Conservation (phyloP, 2,797 vertebrate genomes). For the Coendou prehensilis region DNA sequence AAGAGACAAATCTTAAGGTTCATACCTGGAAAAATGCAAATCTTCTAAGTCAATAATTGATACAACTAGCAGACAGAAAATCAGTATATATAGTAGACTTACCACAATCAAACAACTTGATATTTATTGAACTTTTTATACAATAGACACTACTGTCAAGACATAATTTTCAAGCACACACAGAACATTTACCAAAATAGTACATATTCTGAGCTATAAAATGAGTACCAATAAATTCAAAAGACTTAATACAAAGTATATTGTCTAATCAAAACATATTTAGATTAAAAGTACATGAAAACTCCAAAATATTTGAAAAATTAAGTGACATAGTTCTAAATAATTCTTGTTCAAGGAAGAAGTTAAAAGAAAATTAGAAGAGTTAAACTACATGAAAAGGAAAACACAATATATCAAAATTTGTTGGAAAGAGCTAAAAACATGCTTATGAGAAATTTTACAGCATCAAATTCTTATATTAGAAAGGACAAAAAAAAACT, state of each 20-base stretch:
- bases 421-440: not conserved
- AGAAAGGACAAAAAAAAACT: not conserved
- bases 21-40: not conserved
- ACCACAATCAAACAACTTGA: not conserved
- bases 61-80: not conserved
- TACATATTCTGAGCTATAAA: not conserved
- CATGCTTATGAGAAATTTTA: not conserved
- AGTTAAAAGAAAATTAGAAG: not conserved
- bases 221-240: not conserved
- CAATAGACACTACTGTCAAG: not conserved
- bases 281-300: not conserved
- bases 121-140: not conserved
- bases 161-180: slow-evolving; percentile 33
- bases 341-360: slow-evolving; percentile 7
- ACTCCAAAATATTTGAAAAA: slow-evolving; percentile 7
- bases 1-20: not conserved
- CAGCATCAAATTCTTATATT: not conserved
- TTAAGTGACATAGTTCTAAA: slow-evolving; percentile 5
- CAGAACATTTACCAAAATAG: not conserved
- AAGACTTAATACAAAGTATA: not conserved
- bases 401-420: not conserved
- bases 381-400: slow-evolving; percentile 32
- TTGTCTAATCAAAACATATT: not conserved
- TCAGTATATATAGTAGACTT: not conserved
- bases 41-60: not conserved